Evolutionary conservation across 2,797 vertebrate genomes (phyloP).

Genomic region (Poecile montanus): DNA sequence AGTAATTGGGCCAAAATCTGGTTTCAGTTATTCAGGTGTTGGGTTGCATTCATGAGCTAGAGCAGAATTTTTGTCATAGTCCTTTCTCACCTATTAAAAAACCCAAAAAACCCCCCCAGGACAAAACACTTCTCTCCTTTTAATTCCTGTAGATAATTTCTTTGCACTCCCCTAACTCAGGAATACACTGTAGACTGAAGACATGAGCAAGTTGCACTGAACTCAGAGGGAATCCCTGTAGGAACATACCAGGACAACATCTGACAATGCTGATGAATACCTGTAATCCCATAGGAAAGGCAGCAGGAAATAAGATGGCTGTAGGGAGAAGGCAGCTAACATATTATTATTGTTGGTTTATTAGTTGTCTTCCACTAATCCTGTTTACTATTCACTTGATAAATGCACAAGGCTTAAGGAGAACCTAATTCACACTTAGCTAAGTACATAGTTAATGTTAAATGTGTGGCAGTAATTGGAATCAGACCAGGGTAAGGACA

Average conservation of each 20-base stretch:
- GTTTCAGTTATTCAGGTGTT: conserved; percentile 66
- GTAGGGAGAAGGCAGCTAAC: conserved; percentile 21
- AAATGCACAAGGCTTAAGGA: background rate
- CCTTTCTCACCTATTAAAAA: conserved; percentile 60
- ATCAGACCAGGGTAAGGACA: background rate
- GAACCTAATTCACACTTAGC: background rate
- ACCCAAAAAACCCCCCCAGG: background rate
- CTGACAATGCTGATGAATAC: background rate
- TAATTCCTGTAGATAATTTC: background rate
- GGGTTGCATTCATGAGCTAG: conserved; percentile 43
- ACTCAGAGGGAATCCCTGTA: conserved; percentile 9
- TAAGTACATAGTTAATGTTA: background rate
- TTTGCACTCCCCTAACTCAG: background rate
- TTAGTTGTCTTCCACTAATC: conserved; percentile 34
- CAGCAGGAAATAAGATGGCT: conserved; percentile 39
- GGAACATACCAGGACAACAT: background rate
- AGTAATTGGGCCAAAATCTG: conserved; percentile 65
- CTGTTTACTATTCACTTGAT: conserved; percentile 24
- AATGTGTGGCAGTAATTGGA: background rate
- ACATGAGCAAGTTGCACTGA: background rate
- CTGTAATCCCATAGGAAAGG: conserved; percentile 13
- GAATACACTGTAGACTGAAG: background rate
- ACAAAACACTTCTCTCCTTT: background rate
- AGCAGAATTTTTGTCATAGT: conserved; percentile 56
- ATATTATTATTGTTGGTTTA: conserved; percentile 30